A percentile compares a stretch with the other conserved stretches of the same genome.
These are phyloP conservation scores for Phyllotis vaccarum DNA, from an alignment of 2,797 vertebrate genomes.

Conservation along the genomic window DNA sequence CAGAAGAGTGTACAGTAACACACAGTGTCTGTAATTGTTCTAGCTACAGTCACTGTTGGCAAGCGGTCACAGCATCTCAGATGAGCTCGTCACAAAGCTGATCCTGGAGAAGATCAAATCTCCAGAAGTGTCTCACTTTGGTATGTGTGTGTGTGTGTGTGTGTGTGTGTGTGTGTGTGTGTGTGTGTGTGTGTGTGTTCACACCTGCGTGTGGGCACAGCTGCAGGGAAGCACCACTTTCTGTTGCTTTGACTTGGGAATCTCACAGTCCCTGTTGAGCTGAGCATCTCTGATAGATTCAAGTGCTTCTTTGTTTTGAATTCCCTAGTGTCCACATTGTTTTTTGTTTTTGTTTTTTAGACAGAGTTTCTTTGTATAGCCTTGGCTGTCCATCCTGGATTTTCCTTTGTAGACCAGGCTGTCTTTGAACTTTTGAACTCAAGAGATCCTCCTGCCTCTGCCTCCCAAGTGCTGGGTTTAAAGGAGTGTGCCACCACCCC, in stretches of 20 bases:
- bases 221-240: neutral
- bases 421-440: neutral
- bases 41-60: conserved; percentile 91
- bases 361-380: neutral
- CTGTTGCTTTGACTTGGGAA: neutral
- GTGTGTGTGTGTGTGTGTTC: rapidly evolving
- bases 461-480: neutral
- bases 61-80: conserved; percentile 90
- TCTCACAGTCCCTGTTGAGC: neutral
- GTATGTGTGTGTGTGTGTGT: conserved; percentile 86
- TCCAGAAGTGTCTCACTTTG: conserved; percentile 93
- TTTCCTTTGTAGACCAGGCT: neutral
- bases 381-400: neutral
- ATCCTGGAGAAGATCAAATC: conserved; percentile 92
- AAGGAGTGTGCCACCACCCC: neutral
- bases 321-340: neutral
- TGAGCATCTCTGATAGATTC: neutral
- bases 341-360: neutral
- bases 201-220: conserved; percentile 85
- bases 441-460: neutral
- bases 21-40: conserved; percentile 37
- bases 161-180: neutral
- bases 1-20: neutral
- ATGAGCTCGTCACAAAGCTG: conserved; percentile 91
- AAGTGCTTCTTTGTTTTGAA: conserved; percentile 15